A percentile compares a stretch with the other conserved stretches of the same genome.
phyloP scores from a whole-genome alignment of 2,797 vertebrate species.

The Anguilla anguilla region DNA sequence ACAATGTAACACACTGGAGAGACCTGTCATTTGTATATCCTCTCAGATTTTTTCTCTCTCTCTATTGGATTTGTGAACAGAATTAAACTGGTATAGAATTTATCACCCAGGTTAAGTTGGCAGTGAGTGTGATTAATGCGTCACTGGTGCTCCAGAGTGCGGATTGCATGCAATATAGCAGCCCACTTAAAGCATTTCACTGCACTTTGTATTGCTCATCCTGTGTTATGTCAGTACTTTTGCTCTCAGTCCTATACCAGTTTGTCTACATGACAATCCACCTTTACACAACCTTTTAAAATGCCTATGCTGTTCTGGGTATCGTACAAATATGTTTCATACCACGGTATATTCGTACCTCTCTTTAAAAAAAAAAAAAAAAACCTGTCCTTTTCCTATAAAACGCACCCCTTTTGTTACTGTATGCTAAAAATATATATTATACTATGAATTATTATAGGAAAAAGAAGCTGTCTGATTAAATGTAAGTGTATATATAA shows the following conservation, averaged over 20 bases:
- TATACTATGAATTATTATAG: constrained; percentile 30
- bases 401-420: constrained; percentile 1
- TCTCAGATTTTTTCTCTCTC: not conserved
- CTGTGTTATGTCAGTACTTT: constrained; percentile 21
- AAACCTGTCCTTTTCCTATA: constrained; percentile 19
- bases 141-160: not conserved
- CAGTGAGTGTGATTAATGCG: constrained; percentile 6
- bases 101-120: constrained; percentile 36
- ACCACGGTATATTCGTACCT: constrained; percentile 23
- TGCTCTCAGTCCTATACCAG: constrained; percentile 5
- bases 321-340: not conserved
- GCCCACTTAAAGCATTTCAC: constrained; percentile 15
- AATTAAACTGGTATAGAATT: constrained; percentile 41
- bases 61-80: constrained; percentile 9
- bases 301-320: constrained; percentile 6
- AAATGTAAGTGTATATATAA: constrained; percentile 17
- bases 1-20: not conserved
- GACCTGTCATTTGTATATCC: not conserved
- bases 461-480: constrained; percentile 15
- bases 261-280: not conserved
- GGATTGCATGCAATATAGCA: constrained; percentile 7
- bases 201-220: not conserved
- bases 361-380: not conserved
- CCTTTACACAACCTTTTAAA: constrained; percentile 7
- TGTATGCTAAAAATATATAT: constrained; percentile 25